These are phyloP conservation scores for Solea senegalensis DNA, from an alignment of 2,113 vertebrate genomes.

Conservation along the genomic window DNA sequence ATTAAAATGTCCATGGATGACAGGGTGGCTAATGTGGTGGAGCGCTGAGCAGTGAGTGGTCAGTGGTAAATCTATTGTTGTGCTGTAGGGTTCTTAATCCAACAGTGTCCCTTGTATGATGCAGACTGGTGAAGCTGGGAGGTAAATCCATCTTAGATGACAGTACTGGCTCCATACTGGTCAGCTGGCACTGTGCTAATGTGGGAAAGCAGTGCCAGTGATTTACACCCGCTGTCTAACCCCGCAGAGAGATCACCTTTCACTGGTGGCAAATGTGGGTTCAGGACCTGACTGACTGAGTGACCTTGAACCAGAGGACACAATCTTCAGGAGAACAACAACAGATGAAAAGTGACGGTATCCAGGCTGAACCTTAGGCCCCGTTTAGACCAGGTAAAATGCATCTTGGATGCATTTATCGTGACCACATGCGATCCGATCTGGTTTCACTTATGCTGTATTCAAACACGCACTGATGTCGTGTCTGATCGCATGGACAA, in stretches of 20 bases:
- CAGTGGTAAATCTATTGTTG: slow-evolving; percentile 44
- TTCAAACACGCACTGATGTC: no score
- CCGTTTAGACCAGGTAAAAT: no score
- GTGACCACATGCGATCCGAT: no score
- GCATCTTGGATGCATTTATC: no score
- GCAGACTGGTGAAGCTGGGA: slow-evolving; percentile 52
- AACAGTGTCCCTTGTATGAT: slow-evolving; percentile 41
- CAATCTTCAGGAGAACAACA: not conserved
- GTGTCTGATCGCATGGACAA: no score
- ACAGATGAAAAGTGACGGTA: not conserved
- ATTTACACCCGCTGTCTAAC: slow-evolving; percentile 66
- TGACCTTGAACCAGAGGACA: slow-evolving; percentile 60
- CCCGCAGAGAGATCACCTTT: slow-evolving; percentile 64
- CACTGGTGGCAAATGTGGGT: slow-evolving; percentile 60
- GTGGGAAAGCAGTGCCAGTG: slow-evolving; percentile 56
- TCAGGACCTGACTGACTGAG: slow-evolving; percentile 34
- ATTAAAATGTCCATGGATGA: slow-evolving; percentile 59
- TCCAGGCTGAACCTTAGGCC: not conserved
- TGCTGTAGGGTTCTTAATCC: slow-evolving; percentile 48
- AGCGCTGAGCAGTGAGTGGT: slow-evolving; percentile 40
- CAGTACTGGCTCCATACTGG: slow-evolving; percentile 50
- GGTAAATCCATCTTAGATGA: slow-evolving; percentile 63
- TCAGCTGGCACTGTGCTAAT: slow-evolving; percentile 71
- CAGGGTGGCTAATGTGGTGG: slow-evolving; percentile 53
- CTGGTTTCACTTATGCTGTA: no score